phyloP scores from a whole-genome alignment of 2,797 vertebrate species.

The Sebastes taczanowskii region DNA sequence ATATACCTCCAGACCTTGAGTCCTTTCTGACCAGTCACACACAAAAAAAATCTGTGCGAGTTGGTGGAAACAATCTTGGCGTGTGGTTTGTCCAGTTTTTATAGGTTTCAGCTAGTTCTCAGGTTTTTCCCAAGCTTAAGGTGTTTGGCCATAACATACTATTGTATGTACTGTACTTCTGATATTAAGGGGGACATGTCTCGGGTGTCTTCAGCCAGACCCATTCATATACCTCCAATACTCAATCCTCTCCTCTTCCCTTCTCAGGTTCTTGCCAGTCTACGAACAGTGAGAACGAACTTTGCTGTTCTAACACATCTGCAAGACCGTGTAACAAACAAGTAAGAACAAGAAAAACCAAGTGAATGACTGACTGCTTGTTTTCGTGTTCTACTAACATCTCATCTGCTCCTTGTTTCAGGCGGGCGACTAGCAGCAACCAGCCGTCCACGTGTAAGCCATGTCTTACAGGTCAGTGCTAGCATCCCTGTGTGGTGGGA shows the following conservation, averaged over 20 bases:
- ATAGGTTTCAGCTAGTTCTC: neutral
- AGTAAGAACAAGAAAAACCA: conserved; percentile 74
- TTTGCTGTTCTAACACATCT: conserved; percentile 86
- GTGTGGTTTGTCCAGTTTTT: no score
- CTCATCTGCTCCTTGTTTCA: conserved; percentile 52
- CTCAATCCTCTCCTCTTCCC: neutral
- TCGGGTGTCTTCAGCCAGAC: neutral
- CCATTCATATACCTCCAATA: neutral
- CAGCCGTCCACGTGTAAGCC: conserved; percentile 81
- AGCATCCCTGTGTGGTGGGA: neutral
- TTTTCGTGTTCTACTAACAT: conserved; percentile 6
- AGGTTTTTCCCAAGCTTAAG: neutral
- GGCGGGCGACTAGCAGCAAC: conserved; percentile 79
- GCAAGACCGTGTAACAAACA: conserved; percentile 83
- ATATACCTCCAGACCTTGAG: neutral
- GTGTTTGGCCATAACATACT: neutral
- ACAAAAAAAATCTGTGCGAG: no score
- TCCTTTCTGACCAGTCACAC: neutral
- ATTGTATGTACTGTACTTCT: neutral
- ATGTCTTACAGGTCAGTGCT: conserved; percentile 83
- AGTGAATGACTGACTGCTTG: neutral
- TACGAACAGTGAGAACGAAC: conserved; percentile 90
- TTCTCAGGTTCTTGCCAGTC: conserved; percentile 91
- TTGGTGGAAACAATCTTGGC: no score
- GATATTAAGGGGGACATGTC: neutral